Evolutionary conservation across 2,888 invertebrate species (phyloP).

Genomic region (Morpho deidamia): DNA sequence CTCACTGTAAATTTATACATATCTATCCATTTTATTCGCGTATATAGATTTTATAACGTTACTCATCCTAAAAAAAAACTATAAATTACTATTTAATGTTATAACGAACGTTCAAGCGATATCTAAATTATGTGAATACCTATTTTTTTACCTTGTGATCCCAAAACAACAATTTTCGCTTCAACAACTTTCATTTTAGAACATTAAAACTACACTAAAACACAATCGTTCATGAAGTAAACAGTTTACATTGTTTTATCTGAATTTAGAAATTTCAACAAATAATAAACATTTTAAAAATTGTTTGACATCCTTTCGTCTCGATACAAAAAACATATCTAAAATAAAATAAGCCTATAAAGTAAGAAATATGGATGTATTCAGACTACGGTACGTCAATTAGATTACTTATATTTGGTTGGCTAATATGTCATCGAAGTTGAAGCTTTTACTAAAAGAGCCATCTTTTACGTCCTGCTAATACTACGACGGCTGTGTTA

Average conservation of each 20-base stretch:
- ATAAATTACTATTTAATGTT: background rate
- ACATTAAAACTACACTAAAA: constrained; percentile 26
- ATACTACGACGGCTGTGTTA: too few species aligned
- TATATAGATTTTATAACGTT: background rate
- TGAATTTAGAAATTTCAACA: background rate
- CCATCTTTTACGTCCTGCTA: constrained; percentile 5
- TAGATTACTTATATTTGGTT: background rate
- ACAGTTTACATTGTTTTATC: constrained; percentile 20
- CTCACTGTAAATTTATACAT: background rate
- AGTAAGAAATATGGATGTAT: constrained; percentile 1
- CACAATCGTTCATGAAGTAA: constrained; percentile 2
- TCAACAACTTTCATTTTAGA: constrained; percentile 84
- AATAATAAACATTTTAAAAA: constrained; percentile 4
- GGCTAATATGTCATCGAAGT: background rate
- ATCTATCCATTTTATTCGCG: background rate
- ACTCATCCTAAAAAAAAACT: background rate
- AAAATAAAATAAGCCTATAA: constrained; percentile 9
- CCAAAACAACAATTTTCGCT: constrained; percentile 92
- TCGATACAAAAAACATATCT: constrained; percentile 12
- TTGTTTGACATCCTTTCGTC: constrained; percentile 15
- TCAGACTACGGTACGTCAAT: background rate
- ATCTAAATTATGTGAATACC: background rate
- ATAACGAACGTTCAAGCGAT: background rate
- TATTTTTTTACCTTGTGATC: constrained; percentile 83
- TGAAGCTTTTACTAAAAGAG: background rate